Evolutionary conservation across 2,888 invertebrate species (phyloP), one percentile per base, ranked within the genome.

Genomic region (Lamellibrachia columna): DNA sequence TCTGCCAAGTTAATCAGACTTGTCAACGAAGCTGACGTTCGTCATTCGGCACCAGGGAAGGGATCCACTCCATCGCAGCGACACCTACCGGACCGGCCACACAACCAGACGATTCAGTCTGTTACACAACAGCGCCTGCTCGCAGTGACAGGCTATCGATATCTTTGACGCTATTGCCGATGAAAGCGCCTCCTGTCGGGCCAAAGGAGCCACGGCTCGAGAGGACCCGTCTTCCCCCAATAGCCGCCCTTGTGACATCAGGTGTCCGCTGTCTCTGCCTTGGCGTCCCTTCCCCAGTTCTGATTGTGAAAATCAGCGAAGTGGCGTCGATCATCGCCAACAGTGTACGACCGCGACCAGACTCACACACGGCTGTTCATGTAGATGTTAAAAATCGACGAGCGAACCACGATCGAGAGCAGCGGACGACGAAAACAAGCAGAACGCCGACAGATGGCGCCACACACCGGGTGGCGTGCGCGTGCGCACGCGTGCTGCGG

Each of bases 21-120:
- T 75, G 75, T n/a, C 75, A 75, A 75, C 75, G 75, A 75, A 75
- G 75, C 75, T 75, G 75, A 75, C 75, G 75, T 75, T 75, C 75
- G 75, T 75, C 22, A 75, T n/a, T 75, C 75, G 75, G 75, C 75
- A 75, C 75, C 75, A 75, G 75, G 75, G 75, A 75, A 75, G 75
- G 75, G 75, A 75, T 75, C 75, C 75, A 75, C 75, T 75, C 75
- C 75, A n/a, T n/a, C 22, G 22, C 75, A 75, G 75, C 75, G 75
- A 75, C 75, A 75, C 75, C 75, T 75, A 75, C n/a, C 22, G 75
- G 75, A 75, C 75, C 75, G 75, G n/a, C 75, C 75, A 75, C 75
- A 75, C 22, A 75, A 22, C 22, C 75, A 75, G 75, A 75, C 75
- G 75, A 75, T 15, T 6, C 22, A 22, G 75, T 75, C 75, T 75